A percentile compares a stretch with the other conserved stretches of the same genome.
Conservation (phyloP, 2,888 invertebrate species). For the Stictocephala bisonia region DNA sequence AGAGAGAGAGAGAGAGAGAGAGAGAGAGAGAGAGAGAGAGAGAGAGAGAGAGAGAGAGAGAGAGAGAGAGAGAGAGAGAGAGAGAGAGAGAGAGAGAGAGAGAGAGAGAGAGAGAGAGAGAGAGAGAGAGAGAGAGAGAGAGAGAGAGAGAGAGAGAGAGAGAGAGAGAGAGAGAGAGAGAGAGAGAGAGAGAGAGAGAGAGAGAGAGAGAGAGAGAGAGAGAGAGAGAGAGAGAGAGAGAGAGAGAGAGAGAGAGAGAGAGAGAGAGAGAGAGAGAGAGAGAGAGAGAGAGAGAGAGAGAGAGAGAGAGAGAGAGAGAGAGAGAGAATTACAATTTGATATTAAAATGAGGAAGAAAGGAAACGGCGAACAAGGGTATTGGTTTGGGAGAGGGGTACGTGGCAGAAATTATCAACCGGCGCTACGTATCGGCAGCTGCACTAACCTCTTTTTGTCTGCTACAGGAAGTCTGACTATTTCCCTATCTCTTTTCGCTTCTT, state of each 20-base stretch:
- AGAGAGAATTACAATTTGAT: no score
- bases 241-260: constrained; percentile 48
- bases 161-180: constrained; percentile 48
- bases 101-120: constrained; percentile 48
- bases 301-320: constrained; percentile 48
- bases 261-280: constrained; percentile 48
- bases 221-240: constrained; percentile 48
- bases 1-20: constrained; percentile 48
- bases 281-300: constrained; percentile 48
- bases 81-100: constrained; percentile 48
- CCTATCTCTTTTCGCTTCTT: no score
- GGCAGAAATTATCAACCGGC: no score
- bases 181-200: constrained; percentile 48
- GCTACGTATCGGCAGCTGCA: no score
- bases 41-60: constrained; percentile 48
- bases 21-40: constrained; percentile 48
- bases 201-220: constrained; percentile 48
- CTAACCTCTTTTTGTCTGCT: no score
- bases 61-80: constrained; percentile 48
- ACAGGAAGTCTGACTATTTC: no score
- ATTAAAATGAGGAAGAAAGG: no score
- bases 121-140: constrained; percentile 48
- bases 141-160: constrained; percentile 48
- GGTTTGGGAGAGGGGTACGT: no score
- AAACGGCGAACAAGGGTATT: no score